Base-by-base conservation (phyloP, 1,140 invertebrate species). In the Drosophila trapezifrons region DNA sequence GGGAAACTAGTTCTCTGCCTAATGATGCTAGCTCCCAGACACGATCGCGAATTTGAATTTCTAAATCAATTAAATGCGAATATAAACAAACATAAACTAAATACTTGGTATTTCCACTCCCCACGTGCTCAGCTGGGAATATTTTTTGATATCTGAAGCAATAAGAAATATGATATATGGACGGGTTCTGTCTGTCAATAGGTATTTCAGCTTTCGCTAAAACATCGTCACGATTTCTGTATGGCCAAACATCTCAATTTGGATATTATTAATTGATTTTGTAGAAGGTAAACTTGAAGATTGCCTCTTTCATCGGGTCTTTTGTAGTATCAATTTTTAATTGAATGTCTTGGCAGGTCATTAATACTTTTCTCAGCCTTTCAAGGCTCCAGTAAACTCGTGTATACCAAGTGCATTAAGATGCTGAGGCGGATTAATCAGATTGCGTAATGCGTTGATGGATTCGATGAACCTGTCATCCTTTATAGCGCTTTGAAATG, bases 1-100 rank as follows among this genome's bases (percentile, higher is more conserved):
- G 55, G 13, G 10, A 71, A 72, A 72, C 69, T 72, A 71, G 69
- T 72, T 72, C 43, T 58, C 32, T 17, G 43, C n/a, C 66, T 72
- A 71, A 72, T 57, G 66, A 67, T 67, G 18, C 25, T 67, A 52
- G 65, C 35, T 67, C 43, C 22, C 65, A 51, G 37, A 51, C 65
- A 67, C 35, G 64, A 35, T 27, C 17, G n/a, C 18, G 0, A 38
- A 70, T 72, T 71, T 72, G 66, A 72, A 72, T 72, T 72, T 72
- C 18, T 58, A 71, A 71, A 71, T 58, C 29, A 71, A 49, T 49
- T 40, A 20, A 40, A 37, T 32, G 32, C 9, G 69, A 71, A 71
- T 71, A 35, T 71, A 49, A 57, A 49, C 66, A 58, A 71, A 71
- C 69, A 71, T 71, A 71, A 57, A 38, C 18, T 40, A 40, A 18